phyloP scores from a whole-genome alignment of 2,888 invertebrate species.

The Tinea semifulvella region DNA sequence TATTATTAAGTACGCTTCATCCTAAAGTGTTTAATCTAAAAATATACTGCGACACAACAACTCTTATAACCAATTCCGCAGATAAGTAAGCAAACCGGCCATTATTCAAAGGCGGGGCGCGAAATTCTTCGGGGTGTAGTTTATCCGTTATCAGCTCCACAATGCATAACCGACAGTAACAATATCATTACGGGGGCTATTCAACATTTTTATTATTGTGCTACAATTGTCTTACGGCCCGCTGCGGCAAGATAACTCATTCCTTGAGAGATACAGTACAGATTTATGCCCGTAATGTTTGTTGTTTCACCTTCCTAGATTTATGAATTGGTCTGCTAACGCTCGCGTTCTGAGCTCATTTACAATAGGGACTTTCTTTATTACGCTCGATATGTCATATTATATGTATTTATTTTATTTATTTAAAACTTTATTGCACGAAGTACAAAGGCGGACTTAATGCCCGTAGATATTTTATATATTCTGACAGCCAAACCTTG shows the following conservation, averaged over 20 bases:
- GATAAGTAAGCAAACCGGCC: slow-evolving; percentile 22
- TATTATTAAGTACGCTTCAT: no score
- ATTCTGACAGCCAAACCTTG: no score
- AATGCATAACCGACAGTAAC: slow-evolving; percentile 57
- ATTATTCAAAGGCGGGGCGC: slow-evolving; percentile 27
- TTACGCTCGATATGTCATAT: no score
- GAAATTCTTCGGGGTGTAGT: slow-evolving; percentile 58
- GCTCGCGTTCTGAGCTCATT: no score
- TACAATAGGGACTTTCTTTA: no score
- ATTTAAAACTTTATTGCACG: no score
- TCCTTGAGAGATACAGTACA: slow-evolving; percentile 50
- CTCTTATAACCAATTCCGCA: slow-evolving; percentile 18
- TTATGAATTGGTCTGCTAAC: slow-evolving; percentile 38
- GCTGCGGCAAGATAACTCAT: slow-evolving; percentile 36
- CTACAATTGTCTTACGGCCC: slow-evolving; percentile 66
- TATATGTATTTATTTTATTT: no score
- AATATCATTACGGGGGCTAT: slow-evolving; percentile 64
- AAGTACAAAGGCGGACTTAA: no score
- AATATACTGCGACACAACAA: no score
- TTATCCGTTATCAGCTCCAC: slow-evolving; percentile 62
- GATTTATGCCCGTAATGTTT: slow-evolving; percentile 66
- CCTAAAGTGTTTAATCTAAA: no score
- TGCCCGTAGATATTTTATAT: no score
- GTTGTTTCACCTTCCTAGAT: slow-evolving; percentile 56
- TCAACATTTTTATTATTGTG: slow-evolving; percentile 69